Conservation (phyloP, 2,113 vertebrate genomes). For the mouse (Mus musculus) region GRCm39 chr16:31754001-31754500, state of each 20-base stretch:
- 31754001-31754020: not conserved
- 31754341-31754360: not conserved
- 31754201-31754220: not conserved
- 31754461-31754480: not conserved
- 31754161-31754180: fast-evolving
- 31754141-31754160: not conserved
- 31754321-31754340: not conserved
- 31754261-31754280: not conserved
- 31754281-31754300: not conserved
- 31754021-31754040: not conserved
- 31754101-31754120: not conserved
- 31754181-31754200: not conserved
- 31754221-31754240: not conserved
- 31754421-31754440: not conserved
- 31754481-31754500: not conserved
- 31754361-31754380: not conserved
- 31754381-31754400: not conserved
- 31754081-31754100: not conserved
- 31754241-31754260: not conserved
- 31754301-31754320: not conserved
- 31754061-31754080: not conserved
- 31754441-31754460: not conserved
- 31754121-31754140: not conserved
- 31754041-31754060: not conserved
- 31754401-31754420: not conserved